Evolutionary conservation across 2,113 vertebrate species (phyloP), one percentile per base, ranked within the genome.

Genomic region (Castor canadensis): DNA sequence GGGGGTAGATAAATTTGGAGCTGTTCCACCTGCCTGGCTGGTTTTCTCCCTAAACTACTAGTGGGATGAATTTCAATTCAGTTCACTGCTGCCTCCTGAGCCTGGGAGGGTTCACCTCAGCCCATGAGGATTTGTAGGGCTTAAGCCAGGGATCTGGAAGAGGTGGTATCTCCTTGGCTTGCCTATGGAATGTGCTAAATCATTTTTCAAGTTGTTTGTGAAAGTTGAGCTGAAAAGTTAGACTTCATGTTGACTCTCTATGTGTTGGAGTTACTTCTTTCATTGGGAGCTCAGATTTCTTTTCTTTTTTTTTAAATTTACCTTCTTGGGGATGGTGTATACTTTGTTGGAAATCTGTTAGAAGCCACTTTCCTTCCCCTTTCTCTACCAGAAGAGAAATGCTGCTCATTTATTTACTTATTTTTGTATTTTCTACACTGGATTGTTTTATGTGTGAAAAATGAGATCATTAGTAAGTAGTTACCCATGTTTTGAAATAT

Each of bases 151-250:
- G 56, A 80, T 47, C 49, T 54, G 80, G 62, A 66, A 67, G 91
- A 81, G 56, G 19, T 47, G 54, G 16, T 52, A 62, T 26, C 52
- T 81, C 35, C 17, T 82, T 93, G 82, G 30, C 60, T 94, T 79
- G 38, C 38, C 73, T 73, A 13, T 87, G 73, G 67, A 83, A 79
- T 75, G 58, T 75, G 69, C 49, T 89, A 22, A 88, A 58, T 69
- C 12, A 64, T 88, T 96, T 81, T 79, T 40, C 79, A 54, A 52
- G n/a, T 56, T 87, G 28, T 92, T 89, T 87, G 92, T 60, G 43
- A 85, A 62, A 72, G 26, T 30, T 35, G 16, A 19, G 64, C 64
- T 11, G 9, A 24, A 35, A 0, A n/a, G 7, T 40, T 38, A 22
- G 45, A 38, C 40, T 91, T 11, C 83, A 13, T 16, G 35, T 71